phyloP scores from a whole-genome alignment of 2,888 invertebrate species.

The Acrobasis repandana region DNA sequence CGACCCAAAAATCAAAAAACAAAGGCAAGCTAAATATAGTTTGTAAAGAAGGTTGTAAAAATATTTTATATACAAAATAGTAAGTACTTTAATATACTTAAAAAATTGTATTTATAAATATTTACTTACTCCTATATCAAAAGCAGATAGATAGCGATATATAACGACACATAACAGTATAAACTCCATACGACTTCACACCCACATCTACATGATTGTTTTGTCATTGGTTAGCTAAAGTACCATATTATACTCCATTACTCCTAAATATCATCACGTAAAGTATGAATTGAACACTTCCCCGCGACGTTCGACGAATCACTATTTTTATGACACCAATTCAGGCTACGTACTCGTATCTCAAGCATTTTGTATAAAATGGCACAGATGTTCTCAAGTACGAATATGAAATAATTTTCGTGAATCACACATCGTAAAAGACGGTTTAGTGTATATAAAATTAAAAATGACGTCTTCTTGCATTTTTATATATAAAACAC shows the following conservation, averaged over 20 bases:
- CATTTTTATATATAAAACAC: not conserved
- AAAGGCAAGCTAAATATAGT: too few relatives aligned
- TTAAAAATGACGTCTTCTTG: not conserved
- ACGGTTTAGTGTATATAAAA: not conserved
- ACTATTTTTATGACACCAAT: conserved; percentile 18
- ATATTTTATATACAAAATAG: too few relatives aligned
- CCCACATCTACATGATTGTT: not conserved
- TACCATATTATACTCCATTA: not conserved
- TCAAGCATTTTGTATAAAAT: conserved; percentile 9
- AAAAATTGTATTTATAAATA: too few relatives aligned
- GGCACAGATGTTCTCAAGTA: conserved; percentile 5
- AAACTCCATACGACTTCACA: too few relatives aligned
- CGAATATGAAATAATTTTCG: conserved; percentile 10
- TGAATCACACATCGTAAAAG: conserved; percentile 2
- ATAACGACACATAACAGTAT: too few relatives aligned
- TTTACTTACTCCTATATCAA: too few relatives aligned
- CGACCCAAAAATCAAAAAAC: too few relatives aligned
- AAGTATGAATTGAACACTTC: conserved; percentile 18
- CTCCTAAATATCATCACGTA: conserved; percentile 14
- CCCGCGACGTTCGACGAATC: conserved; percentile 13
- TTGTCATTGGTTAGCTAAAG: conserved; percentile 22
- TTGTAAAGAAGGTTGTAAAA: too few relatives aligned
- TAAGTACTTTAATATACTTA: too few relatives aligned
- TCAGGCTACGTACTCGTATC: conserved; percentile 6
- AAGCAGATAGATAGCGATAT: too few relatives aligned